phyloP scores from a whole-genome alignment of 2,113 vertebrate genomes.

The Antechinus stuartii region DNA sequence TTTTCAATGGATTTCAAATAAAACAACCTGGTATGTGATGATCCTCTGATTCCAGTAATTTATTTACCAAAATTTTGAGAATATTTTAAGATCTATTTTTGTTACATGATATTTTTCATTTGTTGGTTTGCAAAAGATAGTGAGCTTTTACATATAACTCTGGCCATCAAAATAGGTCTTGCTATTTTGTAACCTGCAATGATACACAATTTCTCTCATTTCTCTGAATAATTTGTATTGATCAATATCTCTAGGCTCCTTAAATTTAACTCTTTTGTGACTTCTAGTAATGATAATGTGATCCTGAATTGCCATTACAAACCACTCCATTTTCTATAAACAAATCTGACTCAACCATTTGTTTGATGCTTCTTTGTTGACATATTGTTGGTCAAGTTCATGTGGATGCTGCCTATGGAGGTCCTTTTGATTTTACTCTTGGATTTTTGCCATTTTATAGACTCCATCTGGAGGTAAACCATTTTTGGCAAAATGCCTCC shows the following conservation, averaged over 20 bases:
- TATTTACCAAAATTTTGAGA: background rate
- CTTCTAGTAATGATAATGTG: background rate
- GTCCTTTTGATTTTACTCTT: background rate
- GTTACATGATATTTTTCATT: background rate
- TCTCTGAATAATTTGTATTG: background rate
- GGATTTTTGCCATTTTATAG: background rate
- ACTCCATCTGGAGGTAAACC: background rate
- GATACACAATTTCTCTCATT: background rate
- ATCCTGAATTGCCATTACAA: background rate
- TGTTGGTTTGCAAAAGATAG: background rate
- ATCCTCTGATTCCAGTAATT: background rate
- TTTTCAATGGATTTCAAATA: background rate
- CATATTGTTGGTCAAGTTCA: background rate
- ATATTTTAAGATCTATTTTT: background rate
- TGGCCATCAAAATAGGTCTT: background rate
- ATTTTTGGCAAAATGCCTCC: background rate
- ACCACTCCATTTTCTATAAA: background rate
- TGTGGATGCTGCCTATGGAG: background rate
- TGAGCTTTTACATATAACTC: background rate
- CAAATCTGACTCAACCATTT: background rate
- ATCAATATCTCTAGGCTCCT: background rate
- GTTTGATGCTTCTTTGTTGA: background rate
- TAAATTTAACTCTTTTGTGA: background rate
- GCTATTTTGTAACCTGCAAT: background rate
- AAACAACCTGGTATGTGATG: background rate